Percentiles rank a stretch among this genome's conserved stretches.
Conservation (phyloP, 2,888 invertebrate species). For the Apoderus coryli region DNA sequence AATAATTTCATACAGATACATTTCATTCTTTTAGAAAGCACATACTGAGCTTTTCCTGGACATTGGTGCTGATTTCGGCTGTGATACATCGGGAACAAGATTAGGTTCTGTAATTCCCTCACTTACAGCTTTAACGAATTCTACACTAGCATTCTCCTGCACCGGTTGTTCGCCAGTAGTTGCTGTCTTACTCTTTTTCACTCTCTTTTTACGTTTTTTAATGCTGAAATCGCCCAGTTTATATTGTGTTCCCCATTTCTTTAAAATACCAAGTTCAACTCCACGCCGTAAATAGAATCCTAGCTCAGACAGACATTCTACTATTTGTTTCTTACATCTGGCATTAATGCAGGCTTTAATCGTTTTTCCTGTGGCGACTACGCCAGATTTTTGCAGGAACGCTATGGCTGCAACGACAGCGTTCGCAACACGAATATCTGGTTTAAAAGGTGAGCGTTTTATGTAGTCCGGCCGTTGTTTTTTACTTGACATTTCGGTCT, state of each 20-base stretch:
- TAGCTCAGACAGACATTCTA: constrained; percentile 12
- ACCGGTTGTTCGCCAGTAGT: too few species aligned
- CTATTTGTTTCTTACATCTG: constrained; percentile 13
- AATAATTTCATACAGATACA: too few species aligned
- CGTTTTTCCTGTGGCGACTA: constrained; percentile 13
- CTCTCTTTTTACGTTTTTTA: constrained; percentile 12
- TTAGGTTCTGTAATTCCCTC: too few species aligned
- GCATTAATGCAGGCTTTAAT: constrained; percentile 18
- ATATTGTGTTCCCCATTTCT: constrained; percentile 15
- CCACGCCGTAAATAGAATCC: constrained; percentile 17
- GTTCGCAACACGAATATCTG: constrained; percentile 17
- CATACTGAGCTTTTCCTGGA: constrained; percentile 10
- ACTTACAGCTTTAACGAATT: too few species aligned
- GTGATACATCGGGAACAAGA: too few species aligned
- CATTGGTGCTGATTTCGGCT: background rate
- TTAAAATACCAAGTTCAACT: constrained; percentile 18
- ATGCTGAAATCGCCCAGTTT: constrained; percentile 15
- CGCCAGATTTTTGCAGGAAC: constrained; percentile 17
- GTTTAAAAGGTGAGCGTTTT: constrained; percentile 15
- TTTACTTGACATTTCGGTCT: background rate
- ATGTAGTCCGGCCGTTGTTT: background rate
- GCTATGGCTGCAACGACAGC: constrained; percentile 18
- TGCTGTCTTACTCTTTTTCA: too few species aligned
- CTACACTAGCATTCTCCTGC: too few species aligned
- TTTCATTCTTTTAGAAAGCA: constrained; percentile 8